These are phyloP conservation scores for Tyto alba DNA, from an alignment of 2,113 vertebrate genomes.

Conservation along the genomic window DNA sequence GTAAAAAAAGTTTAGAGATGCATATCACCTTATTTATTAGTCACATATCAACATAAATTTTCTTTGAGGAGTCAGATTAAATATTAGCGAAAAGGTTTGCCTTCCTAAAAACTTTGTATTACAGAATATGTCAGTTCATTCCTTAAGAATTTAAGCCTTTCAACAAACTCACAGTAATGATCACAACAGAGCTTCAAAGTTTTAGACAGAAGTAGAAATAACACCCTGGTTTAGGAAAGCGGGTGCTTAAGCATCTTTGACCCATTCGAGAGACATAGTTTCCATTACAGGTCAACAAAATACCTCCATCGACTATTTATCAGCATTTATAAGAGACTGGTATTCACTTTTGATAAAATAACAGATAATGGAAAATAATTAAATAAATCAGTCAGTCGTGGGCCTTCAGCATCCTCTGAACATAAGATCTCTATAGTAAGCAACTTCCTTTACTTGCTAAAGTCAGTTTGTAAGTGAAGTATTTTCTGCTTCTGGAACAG, in stretches of 20 bases:
- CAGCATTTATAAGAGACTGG: background rate
- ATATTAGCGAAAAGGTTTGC: background rate
- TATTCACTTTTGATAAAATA: background rate
- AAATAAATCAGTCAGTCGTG: background rate
- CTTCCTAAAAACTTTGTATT: background rate
- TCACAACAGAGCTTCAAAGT: background rate
- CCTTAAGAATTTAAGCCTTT: background rate
- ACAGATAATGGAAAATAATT: background rate
- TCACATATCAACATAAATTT: background rate
- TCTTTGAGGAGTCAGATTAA: background rate
- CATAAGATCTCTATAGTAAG: background rate
- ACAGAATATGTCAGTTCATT: accelerated
- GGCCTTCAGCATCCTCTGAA: background rate
- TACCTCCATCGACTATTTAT: background rate
- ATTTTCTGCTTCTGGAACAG: background rate
- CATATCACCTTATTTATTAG: background rate
- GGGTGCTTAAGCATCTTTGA: background rate
- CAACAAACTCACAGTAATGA: background rate
- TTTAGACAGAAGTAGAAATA: background rate
- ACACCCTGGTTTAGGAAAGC: background rate
- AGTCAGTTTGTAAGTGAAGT: background rate
- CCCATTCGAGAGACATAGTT: accelerated
- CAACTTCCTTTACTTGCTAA: background rate
- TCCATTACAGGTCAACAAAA: accelerated
- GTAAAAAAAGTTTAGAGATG: background rate